These are phyloP conservation scores for Psettodes erumei DNA, from an alignment of 2,113 vertebrate genomes.

Conservation along the genomic window DNA sequence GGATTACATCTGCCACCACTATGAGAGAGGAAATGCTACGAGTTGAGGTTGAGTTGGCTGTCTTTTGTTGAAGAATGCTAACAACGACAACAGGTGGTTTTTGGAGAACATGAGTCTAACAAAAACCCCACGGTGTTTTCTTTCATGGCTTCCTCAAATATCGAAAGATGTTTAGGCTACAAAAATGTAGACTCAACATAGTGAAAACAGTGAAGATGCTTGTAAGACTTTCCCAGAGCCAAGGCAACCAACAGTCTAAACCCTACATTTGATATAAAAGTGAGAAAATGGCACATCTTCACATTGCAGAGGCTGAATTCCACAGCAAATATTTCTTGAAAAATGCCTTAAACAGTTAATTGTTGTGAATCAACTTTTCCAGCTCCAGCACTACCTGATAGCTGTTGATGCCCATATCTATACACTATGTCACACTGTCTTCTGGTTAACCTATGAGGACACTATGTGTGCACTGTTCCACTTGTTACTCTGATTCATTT, in stretches of 20 bases:
- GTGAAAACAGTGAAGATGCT: too few relatives aligned
- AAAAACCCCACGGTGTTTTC: not conserved
- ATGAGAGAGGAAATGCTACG: too few relatives aligned
- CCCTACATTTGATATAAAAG: too few relatives aligned
- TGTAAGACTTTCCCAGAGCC: not conserved
- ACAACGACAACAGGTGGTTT: not conserved
- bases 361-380: not conserved
- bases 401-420: not conserved
- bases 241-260: not conserved
- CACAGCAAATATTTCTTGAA: not conserved
- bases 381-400: not conserved
- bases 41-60: too few relatives aligned
- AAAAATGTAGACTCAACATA: not conserved
- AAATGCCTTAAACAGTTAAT: too few relatives aligned
- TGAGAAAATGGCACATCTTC: not conserved
- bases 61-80: too few relatives aligned
- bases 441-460: not conserved
- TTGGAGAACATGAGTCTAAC: not conserved
- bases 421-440: not conserved
- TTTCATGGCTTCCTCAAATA: not conserved
- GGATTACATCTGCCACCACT: too few relatives aligned
- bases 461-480: not conserved
- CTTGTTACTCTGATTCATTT: conserved; percentile 1
- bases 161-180: not conserved
- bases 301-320: too few relatives aligned